Evolutionary conservation across 2,888 invertebrate genomes (phyloP).

Genomic region (Abrostola tripartita): DNA sequence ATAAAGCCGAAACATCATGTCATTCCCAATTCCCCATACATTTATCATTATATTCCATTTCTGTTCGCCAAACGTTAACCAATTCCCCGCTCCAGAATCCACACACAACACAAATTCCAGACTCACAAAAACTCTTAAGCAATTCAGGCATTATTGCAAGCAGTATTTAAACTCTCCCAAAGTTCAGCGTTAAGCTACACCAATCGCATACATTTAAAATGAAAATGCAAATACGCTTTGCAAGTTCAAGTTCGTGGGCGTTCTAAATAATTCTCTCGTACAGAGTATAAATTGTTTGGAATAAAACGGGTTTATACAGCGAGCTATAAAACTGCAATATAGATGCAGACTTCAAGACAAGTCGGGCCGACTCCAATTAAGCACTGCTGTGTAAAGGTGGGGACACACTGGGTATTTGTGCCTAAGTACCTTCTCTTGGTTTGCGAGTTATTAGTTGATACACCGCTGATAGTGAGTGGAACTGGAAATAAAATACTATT

Average conservation of each 20-base stretch:
- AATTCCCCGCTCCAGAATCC: too few relatives aligned
- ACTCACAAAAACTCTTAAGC: background rate
- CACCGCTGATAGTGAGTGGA: too few relatives aligned
- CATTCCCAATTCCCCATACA: too few relatives aligned
- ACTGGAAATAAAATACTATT: too few relatives aligned
- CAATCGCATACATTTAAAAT: background rate
- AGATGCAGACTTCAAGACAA: constrained; percentile 53
- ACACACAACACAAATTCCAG: too few relatives aligned
- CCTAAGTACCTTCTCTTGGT: background rate
- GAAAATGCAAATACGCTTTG: background rate
- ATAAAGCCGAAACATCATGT: too few relatives aligned
- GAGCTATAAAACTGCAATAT: constrained; percentile 52
- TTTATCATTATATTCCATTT: too few relatives aligned
- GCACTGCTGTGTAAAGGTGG: constrained; percentile 26
- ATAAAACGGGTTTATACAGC: constrained; percentile 14
- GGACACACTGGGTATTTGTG: constrained; percentile 15
- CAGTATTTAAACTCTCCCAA: background rate
- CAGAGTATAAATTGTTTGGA: constrained; percentile 26
- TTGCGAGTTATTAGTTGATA: too few relatives aligned
- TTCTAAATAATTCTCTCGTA: constrained; percentile 11
- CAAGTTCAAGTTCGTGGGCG: background rate
- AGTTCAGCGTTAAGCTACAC: background rate
- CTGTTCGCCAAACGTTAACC: too few relatives aligned
- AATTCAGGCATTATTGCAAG: background rate
- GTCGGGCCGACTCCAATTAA: constrained; percentile 53